A percentile compares a stretch with the other conserved stretches of the same genome.
These are phyloP conservation scores for Tachina lurida DNA, from an alignment of 2,888 invertebrate species.

Conservation along the genomic window DNA sequence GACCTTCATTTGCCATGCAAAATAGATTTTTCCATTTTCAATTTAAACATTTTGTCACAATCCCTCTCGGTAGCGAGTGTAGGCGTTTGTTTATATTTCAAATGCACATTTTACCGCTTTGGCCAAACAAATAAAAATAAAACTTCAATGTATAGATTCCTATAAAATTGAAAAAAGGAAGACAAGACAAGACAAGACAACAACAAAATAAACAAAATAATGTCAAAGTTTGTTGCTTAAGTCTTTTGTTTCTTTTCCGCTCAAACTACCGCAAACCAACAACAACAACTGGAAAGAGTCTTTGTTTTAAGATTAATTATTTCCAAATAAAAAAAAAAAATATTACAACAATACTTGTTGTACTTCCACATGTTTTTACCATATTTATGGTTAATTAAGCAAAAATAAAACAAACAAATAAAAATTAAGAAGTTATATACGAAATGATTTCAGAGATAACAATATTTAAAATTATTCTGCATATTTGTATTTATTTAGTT, in stretches of 20 bases:
- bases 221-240: conserved; percentile 65
- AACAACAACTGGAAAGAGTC: background rate
- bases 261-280: background rate
- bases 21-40: conserved; percentile 10
- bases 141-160: conserved; percentile 29
- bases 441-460: conserved; percentile 34
- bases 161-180: conserved; percentile 23
- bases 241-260: conserved; percentile 55
- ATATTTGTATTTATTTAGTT: background rate
- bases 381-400: conserved; percentile 53
- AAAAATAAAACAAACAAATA: conserved; percentile 14
- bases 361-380: conserved; percentile 1
- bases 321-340: conserved; percentile 23
- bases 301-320: conserved; percentile 60
- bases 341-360: conserved; percentile 2
- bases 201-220: conserved; percentile 32
- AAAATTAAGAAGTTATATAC: conserved; percentile 26
- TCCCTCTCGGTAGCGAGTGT: conserved; percentile 13
- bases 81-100: conserved; percentile 49
- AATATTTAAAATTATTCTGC: background rate
- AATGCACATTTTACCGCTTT: conserved; percentile 13
- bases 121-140: background rate
- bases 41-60: conserved; percentile 40
- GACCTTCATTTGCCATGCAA: background rate
- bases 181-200: conserved; percentile 30